Base-by-base conservation (phyloP, 2,797 vertebrate species). In the Lemur catta region DNA sequence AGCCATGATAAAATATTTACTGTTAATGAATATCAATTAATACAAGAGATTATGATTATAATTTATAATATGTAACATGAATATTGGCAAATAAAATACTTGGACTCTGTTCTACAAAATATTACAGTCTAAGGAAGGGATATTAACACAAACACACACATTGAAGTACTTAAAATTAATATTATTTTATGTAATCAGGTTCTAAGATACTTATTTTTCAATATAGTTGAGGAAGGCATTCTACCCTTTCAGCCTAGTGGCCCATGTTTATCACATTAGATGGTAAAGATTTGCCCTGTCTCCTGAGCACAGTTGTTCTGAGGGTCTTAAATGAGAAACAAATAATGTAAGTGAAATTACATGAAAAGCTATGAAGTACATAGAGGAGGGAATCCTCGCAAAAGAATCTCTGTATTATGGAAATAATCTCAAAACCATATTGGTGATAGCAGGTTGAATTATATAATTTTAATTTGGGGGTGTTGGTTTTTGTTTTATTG, bases 91-190 rank as follows among this genome's bases (percentile, higher is more conserved):
- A 71, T 52, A 84, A 96, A 78, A 71, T 81, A 48, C 1, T 79
- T 74, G 5, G 1, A 76, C 5, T 91, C 7, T 89, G 12, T 80
- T 89, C n/a, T 87, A 80, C 0, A 65, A 72, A 84, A 88, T 2
- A 12, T 26, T 85, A 75, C 8, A 52, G 1, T 59, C 0, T 72
- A 76, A 80, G 26, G 15, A 72, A 94, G 5, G 0, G 13, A 85
- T 75, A 65, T 72, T 57, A 22, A 7, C 75, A 75, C 7, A 82
- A 71, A 89, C 1, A 75, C 7, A 82, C 71, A 89, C 1, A 67
- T n/a, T 20, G 50, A 90, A 46, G 17, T 41, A 74, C n/a, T 72
- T 96, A 41, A 94, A 93, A 85, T 95, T 57, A 55, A 4, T 79
- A 67, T 78, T 69, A 91, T 80, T 97, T 88, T 84, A 76, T 84